phyloP scores from a whole-genome alignment of 2,113 vertebrate genomes.

The Pandion haliaetus region DNA sequence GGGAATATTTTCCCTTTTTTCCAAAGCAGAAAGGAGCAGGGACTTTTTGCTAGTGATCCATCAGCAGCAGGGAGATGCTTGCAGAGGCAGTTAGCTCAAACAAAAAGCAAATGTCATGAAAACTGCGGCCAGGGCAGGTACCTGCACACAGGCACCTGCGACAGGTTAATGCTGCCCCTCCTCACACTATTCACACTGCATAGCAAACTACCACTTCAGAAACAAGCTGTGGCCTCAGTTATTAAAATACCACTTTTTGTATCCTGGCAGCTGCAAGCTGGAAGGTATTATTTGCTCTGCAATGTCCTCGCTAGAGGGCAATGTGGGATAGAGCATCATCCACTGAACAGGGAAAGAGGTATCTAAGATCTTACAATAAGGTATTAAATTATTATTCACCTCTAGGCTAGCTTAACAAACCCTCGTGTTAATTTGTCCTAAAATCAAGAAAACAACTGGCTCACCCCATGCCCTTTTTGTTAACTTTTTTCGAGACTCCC shows the following conservation, averaged over 20 bases:
- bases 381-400: neutral
- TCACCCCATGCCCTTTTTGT: neutral
- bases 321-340: slow-evolving; percentile 36
- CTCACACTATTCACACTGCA: fast-evolving
- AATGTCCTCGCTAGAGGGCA: slow-evolving; percentile 46
- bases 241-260: neutral
- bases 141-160: fast-evolving
- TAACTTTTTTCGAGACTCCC: neutral
- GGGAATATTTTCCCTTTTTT: neutral
- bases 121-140: neutral
- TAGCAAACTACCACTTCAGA: neutral
- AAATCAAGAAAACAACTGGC: neutral
- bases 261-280: neutral
- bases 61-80: neutral
- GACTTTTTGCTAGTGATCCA: neutral
- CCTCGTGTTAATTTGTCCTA: neutral
- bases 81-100: neutral
- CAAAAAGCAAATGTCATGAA: neutral
- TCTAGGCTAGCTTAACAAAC: neutral
- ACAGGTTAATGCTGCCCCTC: neutral
- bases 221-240: neutral
- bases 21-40: neutral
- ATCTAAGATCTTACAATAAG: neutral
- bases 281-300: neutral
- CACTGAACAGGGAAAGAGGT: neutral